A percentile compares a stretch with the other conserved stretches of the same genome.
Conservation (phyloP, 92 coral and sea anemone genomes). For the Palythoa caribaeorum region DNA sequence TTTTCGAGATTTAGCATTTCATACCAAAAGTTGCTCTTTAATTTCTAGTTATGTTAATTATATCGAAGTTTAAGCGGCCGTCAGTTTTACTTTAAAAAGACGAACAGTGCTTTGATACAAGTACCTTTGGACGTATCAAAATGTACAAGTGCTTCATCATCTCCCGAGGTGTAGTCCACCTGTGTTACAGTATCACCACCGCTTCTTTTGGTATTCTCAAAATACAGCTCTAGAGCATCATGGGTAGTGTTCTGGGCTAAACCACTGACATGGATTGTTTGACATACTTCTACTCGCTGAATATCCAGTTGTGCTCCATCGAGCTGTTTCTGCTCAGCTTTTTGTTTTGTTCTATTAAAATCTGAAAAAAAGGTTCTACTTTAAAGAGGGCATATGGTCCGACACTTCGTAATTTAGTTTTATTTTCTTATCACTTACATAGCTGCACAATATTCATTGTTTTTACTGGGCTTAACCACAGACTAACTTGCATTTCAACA, state of each 20-base stretch:
- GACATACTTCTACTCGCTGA: slow-evolving; percentile 60
- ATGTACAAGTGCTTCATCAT: slow-evolving; percentile 70
- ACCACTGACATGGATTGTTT: slow-evolving; percentile 76
- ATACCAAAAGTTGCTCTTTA: no score
- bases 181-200: slow-evolving; percentile 71
- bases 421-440: no score
- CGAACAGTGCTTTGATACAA: no score
- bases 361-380: slow-evolving; percentile 46
- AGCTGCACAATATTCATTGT: no score
- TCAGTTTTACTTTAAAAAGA: no score
- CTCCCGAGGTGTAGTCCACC: slow-evolving; percentile 52
- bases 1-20: no score
- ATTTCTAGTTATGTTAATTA: no score
- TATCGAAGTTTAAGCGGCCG: no score
- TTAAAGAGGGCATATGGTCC: neutral
- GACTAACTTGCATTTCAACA: no score
- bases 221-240: slow-evolving; percentile 75
- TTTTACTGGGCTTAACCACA: no score
- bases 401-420: no score
- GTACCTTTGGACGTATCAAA: slow-evolving; percentile 73
- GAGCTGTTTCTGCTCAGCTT: slow-evolving; percentile 60
- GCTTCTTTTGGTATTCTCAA: slow-evolving; percentile 67
- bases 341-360: slow-evolving; percentile 64
- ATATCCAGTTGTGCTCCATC: slow-evolving; percentile 63
- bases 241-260: slow-evolving; percentile 68